Base-by-base conservation (phyloP, 2,888 invertebrate species). In the Nasonia oneida region DNA sequence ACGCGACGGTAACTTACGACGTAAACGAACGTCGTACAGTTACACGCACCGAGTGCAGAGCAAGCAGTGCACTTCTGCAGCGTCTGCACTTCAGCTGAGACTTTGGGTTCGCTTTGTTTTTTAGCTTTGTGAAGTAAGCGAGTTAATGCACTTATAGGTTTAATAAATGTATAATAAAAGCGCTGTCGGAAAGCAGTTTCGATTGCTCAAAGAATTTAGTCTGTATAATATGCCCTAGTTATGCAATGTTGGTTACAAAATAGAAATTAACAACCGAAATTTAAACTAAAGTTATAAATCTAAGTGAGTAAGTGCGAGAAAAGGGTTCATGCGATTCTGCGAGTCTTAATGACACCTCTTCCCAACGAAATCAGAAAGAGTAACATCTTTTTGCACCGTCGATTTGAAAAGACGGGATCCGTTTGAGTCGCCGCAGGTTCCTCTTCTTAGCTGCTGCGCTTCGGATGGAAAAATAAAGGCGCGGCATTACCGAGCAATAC, bases 1-100 rank as follows among this genome's bases (percentile, higher is more conserved):
- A 88, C 88, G 89, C 90, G 90, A 89, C 90, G 90, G 89, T 90
- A 91, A 91, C 91, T 90, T 90, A 89, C 90, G 90, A 90, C 90
- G 89, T 90, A 90, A 91, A 90, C 90, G 90, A 88, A 84, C 87
- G 78, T 87, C 90, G 87, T 90, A 91, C 91, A 90, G 23, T 23
- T 71, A 57, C 18, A 23, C 23, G 8, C 33, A 67, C 33, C 33
- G 8, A 67, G 67, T 33, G 29, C 33, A 33, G 29, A 29, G 29
- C 23, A 33, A 10, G 23, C 37, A 37, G 4, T 37, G 29, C 29
- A 15, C 6, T 6, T 29, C 67, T 23, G 23, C 23, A 23, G 23
- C 23, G 23, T 23, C 23, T 37, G 29, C 29, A 15, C 6, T 6
- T 29, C 67, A 10, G 37, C 18, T 42, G 71, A 42, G 6, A 42